Conservation (phyloP, 2,113 vertebrate genomes). For the Trogon melanurus region DNA sequence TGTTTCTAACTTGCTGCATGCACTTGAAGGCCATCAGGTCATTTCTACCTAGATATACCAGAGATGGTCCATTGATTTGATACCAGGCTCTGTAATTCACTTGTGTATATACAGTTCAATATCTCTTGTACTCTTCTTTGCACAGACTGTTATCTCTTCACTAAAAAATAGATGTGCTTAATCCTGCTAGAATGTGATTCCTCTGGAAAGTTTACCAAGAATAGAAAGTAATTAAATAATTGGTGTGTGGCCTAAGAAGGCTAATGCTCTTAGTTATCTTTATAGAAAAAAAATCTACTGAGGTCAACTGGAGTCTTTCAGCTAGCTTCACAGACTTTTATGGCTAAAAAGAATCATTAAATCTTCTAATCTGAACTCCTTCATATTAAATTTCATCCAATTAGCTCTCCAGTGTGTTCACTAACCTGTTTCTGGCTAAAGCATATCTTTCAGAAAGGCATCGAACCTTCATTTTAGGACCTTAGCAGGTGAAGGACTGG, state of each 20-base stretch:
- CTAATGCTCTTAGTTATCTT: conserved; percentile 5
- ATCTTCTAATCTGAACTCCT: not conserved
- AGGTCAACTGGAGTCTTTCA: not conserved
- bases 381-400: not conserved
- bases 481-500: not conserved
- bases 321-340: not conserved
- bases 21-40: not conserved
- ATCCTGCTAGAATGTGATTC: conserved; percentile 5
- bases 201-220: conserved; percentile 43
- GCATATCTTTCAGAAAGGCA: not conserved
- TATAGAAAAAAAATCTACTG: not conserved
- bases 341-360: conserved; percentile 6
- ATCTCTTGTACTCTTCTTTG: conserved; percentile 9
- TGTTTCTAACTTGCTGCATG: conserved; percentile 7
- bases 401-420: not conserved
- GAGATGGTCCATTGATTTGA: conserved; percentile 7
- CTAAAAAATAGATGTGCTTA: conserved; percentile 26
- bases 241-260: conserved; percentile 20
- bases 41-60: not conserved
- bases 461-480: not conserved
- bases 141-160: conserved; percentile 32
- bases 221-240: conserved; percentile 61
- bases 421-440: not conserved
- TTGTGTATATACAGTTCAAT: conserved; percentile 31
- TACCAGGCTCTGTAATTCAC: not conserved